Percentiles rank a stretch among this genome's conserved stretches.
Conservation (phyloP, 1,140 invertebrate species). For the Apolygus lucorum region DNA sequence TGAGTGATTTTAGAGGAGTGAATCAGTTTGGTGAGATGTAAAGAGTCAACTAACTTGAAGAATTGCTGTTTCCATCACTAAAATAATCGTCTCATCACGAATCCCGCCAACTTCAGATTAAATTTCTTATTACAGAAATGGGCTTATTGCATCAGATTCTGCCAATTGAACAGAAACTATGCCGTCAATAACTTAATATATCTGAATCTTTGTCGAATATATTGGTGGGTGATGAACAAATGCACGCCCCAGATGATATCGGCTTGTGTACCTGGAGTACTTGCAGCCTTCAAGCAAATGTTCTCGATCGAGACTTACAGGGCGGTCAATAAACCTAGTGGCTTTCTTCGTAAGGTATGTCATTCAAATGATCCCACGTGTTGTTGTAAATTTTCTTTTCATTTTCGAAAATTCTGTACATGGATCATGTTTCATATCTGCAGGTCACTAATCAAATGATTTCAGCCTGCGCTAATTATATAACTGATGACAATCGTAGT, state of each 20-base stretch:
- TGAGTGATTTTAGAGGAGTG: no score
- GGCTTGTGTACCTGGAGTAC: conserved; percentile 55
- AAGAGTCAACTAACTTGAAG: no score
- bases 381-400: background rate
- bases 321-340: conserved; percentile 54
- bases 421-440: background rate
- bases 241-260: conserved; percentile 60
- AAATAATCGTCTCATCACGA: no score
- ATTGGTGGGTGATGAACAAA: conserved; percentile 73
- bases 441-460: conserved; percentile 68
- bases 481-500: conserved; percentile 53
- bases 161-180: conserved; percentile 68
- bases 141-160: conserved; percentile 59
- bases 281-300: conserved; percentile 68
- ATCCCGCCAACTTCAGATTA: no score
- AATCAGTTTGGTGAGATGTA: no score
- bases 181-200: conserved; percentile 82
- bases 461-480: conserved; percentile 55
- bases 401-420: background rate
- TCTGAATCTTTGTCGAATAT: conserved; percentile 76
- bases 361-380: no score
- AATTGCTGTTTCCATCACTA: no score
- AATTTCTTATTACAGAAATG: conserved; percentile 53
- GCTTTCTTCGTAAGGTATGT: conserved; percentile 55
- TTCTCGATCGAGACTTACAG: conserved; percentile 73